phyloP scores from a whole-genome alignment of 2,888 invertebrate species.

The Bembecia ichneumoniformis region DNA sequence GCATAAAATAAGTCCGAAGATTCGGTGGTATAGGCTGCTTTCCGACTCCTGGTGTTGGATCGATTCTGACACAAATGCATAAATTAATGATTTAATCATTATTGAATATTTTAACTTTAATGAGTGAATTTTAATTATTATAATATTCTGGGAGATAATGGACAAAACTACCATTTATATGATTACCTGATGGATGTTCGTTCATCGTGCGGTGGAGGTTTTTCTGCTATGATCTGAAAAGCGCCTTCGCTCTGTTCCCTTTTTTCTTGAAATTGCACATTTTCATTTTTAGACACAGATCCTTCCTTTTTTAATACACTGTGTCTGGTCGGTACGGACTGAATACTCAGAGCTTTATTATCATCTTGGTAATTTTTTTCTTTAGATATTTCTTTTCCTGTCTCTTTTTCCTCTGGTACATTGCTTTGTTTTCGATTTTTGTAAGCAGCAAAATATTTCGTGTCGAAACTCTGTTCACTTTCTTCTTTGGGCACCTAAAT shows the following conservation, averaged over 20 bases:
- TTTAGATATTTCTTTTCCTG: constrained; percentile 7
- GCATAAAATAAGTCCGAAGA: constrained; percentile 52
- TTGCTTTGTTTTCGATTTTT: constrained; percentile 29
- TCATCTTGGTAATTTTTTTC: constrained; percentile 7
- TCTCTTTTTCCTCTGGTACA: constrained; percentile 8
- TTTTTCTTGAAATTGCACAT: constrained; percentile 4
- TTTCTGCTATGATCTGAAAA: too few relatives aligned
- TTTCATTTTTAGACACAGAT: constrained; percentile 9
- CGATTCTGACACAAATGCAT: too few relatives aligned
- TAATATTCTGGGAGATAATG: too few relatives aligned
- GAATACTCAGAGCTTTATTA: not conserved
- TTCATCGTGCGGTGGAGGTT: too few relatives aligned
- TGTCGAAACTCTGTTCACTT: constrained; percentile 57
- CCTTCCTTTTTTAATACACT: constrained; percentile 14
- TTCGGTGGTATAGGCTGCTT: constrained; percentile 14
- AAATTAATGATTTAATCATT: too few relatives aligned
- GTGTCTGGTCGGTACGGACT: constrained; percentile 10
- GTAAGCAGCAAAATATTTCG: constrained; percentile 55
- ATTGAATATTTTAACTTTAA: too few relatives aligned
- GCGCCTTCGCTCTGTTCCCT: too few relatives aligned
- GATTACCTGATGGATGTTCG: too few relatives aligned
- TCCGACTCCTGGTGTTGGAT: not conserved
- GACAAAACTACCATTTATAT: too few relatives aligned
- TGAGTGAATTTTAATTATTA: too few relatives aligned
- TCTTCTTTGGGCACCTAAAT: constrained; percentile 40